Base-by-base conservation (phyloP, 2,797 vertebrate species). In the Myotis daubentonii region DNA sequence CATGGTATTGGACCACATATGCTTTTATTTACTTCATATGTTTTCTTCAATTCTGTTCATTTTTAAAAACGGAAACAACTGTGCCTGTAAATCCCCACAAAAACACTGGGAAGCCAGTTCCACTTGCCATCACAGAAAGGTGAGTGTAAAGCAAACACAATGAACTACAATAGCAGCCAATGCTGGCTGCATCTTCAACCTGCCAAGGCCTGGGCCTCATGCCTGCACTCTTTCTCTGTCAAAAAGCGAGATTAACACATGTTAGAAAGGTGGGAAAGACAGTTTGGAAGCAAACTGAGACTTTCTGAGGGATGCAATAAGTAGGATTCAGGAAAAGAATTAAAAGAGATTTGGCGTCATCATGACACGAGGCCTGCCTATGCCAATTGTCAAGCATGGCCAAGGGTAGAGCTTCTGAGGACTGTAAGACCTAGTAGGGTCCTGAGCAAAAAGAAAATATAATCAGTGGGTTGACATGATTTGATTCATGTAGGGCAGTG, bases 371-470 rank as follows among this genome's bases (percentile, higher is more conserved):
- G 5, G 36, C 60, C 19, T 51, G 60, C 49, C 44, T 70, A 55
- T 22, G 15, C 28, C 1, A 1, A 53, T 76, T 6, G 8, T 30
- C 28, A 25, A 6, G 5, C 7, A 15, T 16, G 7, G 12, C 22
- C 5, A 2, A 11, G 6, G 1, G 8, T 33, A 49, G 81, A 36
- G 41, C 30, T 12, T 36, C 71, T 7, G 7, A 16, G 47, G 57
- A 8, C 15, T 1, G 0, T 2, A 0, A 60, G 33, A 7, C 51
- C 53, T 4, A 5, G 13, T 8, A 3, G 20, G 38, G 47, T 49
- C 30, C 28, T 20, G 15, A 71, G 38, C 20, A 25, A 33, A 20
- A 81, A 68, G 53, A 49, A 72, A 81, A 82, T 15, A 22, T 8
- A 23, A 23, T 9, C 13, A 4, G 38, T 1, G 10, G 38, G 16